phyloP scores from a whole-genome alignment of 2,797 vertebrate species.

The Rhabdophis nuchalis region DNA sequence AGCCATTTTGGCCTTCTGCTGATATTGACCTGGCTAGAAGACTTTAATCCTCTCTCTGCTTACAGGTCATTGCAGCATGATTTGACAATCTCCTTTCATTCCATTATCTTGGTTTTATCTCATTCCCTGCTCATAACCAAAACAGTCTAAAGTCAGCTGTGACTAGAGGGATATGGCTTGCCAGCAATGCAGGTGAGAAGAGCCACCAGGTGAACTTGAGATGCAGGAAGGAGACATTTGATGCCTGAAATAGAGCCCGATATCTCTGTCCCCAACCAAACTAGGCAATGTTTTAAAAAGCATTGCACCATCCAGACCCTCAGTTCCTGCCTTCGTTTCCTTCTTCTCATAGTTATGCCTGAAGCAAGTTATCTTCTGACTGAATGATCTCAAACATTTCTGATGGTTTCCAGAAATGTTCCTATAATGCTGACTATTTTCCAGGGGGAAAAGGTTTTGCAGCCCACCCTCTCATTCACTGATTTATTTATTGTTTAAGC shows the following conservation, averaged over 20 bases:
- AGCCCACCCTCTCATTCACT: background rate
- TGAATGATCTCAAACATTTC: background rate
- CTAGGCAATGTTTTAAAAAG: background rate
- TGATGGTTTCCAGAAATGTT: background rate
- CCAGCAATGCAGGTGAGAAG: background rate
- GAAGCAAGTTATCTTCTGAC: background rate
- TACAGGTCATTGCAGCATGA: background rate
- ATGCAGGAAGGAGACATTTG: background rate
- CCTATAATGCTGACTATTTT: background rate
- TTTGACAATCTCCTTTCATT: background rate
- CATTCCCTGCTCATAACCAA: background rate
- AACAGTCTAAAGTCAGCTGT: background rate
- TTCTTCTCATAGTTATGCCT: background rate
- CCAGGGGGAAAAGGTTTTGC: background rate
- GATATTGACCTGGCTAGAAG: background rate
- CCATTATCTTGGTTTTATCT: background rate
- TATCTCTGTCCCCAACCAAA: background rate
- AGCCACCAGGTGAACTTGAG: background rate
- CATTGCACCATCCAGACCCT: background rate
- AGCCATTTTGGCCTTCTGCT: background rate
- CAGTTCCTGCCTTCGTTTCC: background rate
- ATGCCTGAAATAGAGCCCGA: background rate
- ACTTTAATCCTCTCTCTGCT: background rate
- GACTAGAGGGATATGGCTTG: background rate
- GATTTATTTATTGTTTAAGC: background rate